These are phyloP conservation scores for Brenthis ino DNA, from an alignment of 2,888 invertebrate species.

Conservation along the genomic window DNA sequence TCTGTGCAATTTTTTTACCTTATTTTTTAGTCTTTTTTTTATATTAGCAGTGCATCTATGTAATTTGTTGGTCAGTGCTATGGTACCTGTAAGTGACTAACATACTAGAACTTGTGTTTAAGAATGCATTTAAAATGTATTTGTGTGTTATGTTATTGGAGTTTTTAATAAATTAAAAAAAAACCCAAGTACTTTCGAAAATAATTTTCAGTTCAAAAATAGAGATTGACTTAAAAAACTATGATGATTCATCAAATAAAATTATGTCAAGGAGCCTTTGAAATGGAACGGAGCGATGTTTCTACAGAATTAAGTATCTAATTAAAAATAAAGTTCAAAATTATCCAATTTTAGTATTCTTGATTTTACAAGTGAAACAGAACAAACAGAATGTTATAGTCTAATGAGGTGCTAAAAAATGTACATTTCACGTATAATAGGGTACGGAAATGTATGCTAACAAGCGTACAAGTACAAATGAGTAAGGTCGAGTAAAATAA, in stretches of 20 bases:
- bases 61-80: no score
- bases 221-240: slow-evolving; percentile 1
- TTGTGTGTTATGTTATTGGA: no score
- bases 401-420: slow-evolving; percentile 1
- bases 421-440: background rate
- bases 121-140: no score
- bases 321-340: slow-evolving; percentile 17
- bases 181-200: no score
- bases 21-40: no score
- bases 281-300: slow-evolving; percentile 8
- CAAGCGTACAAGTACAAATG: background rate
- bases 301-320: slow-evolving; percentile 1
- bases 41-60: no score
- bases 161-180: no score
- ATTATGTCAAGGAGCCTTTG: slow-evolving; percentile 21
- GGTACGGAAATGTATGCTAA: background rate
- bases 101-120: no score
- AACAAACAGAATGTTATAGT: background rate
- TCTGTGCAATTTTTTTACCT: no score
- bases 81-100: no score
- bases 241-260: slow-evolving; percentile 7
- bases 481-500: background rate
- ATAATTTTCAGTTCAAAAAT: background rate
- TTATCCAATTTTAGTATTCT: background rate
- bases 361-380: background rate